A percentile compares a stretch with the other conserved stretches of the same genome.
These are phyloP conservation scores for Chanos chanos DNA, from an alignment of 2,797 vertebrate genomes.

Conservation along the genomic window DNA sequence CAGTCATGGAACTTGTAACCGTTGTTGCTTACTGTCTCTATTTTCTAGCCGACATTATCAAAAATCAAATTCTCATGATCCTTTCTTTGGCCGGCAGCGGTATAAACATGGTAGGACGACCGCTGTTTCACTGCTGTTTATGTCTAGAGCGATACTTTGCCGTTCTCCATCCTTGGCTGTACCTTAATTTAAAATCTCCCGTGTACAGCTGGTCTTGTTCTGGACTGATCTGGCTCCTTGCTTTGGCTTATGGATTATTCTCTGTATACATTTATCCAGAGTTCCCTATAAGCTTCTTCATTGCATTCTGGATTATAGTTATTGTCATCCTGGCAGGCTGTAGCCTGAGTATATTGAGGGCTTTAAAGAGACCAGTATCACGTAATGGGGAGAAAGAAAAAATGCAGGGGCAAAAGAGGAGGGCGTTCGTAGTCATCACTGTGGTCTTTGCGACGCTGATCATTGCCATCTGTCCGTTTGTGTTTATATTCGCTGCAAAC, in stretches of 20 bases:
- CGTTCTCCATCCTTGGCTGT: no score
- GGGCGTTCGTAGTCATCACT: constrained; percentile 17
- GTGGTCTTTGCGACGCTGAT: not conserved
- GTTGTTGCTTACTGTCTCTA: not conserved
- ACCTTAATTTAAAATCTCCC: no score
- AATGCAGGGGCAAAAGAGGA: constrained; percentile 26
- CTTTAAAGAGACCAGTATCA: constrained; percentile 16
- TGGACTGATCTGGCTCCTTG: no score
- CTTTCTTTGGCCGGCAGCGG: no score
- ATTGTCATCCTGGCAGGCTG: not conserved
- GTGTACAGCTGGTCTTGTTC: no score
- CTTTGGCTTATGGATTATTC: not conserved
- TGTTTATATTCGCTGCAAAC: not conserved
- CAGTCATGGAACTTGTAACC: not conserved
- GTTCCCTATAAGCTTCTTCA: not conserved
- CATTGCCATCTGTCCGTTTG: not conserved
- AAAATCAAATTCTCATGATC: not conserved
- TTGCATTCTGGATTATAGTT: not conserved
- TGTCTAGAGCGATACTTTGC: no score
- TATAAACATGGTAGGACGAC: no score
- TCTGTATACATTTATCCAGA: rapidly evolving
- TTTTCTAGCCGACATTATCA: not conserved
- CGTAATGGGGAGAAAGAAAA: constrained; percentile 3
- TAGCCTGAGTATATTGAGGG: constrained; percentile 19
- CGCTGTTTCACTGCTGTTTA: no score